phyloP scores from a whole-genome alignment of 2,888 invertebrate species.

The Melinopterus prodromus region DNA sequence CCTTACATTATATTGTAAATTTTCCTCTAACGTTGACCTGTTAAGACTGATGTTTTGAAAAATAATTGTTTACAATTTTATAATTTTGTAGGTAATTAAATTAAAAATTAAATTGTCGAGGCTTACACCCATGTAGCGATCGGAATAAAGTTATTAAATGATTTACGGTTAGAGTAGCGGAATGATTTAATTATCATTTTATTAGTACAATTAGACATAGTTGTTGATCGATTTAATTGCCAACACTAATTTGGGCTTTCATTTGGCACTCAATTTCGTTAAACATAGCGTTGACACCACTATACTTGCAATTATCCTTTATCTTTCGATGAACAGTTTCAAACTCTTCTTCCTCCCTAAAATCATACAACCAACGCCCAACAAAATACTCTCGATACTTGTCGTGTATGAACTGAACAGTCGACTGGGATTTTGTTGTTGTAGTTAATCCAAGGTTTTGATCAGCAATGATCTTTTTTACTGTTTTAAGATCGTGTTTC shows the following conservation, averaged over 20 bases:
- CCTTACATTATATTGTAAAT: too few relatives aligned
- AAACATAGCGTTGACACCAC: background rate
- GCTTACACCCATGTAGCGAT: too few relatives aligned
- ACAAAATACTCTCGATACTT: background rate
- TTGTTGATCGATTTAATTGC: background rate
- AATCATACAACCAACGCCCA: background rate
- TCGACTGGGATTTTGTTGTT: background rate
- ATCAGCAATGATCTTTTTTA: background rate
- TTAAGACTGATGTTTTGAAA: too few relatives aligned
- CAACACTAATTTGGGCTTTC: background rate
- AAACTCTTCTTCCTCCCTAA: background rate
- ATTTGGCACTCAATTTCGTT: background rate
- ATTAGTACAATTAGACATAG: background rate
- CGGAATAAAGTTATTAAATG: background rate
- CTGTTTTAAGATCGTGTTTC: background rate
- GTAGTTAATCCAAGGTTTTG: background rate
- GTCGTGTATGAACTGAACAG: background rate
- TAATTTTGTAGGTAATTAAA: too few relatives aligned
- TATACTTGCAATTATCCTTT: background rate
- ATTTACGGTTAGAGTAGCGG: background rate
- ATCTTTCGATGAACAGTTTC: background rate
- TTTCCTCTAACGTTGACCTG: too few relatives aligned
- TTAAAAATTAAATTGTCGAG: too few relatives aligned
- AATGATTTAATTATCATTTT: background rate
- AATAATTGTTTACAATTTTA: too few relatives aligned